Conservation (phyloP, 2,888 invertebrate genomes). For the Eupithecia subumbrata region DNA sequence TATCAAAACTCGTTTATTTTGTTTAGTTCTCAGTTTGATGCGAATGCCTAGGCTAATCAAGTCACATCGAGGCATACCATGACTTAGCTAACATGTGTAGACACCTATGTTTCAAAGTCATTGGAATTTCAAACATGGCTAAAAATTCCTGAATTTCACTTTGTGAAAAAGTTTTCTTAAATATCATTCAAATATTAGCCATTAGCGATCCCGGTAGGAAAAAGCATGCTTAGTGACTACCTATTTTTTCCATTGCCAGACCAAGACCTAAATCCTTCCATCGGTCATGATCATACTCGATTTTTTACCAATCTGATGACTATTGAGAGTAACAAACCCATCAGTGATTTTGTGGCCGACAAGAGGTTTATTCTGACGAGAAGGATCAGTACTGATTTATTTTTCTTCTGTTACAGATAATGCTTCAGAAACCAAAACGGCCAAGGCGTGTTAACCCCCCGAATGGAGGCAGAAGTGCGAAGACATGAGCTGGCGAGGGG, state of each 20-base stretch:
- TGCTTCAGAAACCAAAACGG: slow-evolving; percentile 56
- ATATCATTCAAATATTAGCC: not conserved
- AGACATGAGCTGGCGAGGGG: slow-evolving; percentile 58
- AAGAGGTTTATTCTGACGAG: too few species aligned
- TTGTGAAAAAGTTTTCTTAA: not conserved
- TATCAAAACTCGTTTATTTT: not conserved
- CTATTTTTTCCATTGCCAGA: not conserved
- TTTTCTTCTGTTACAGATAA: slow-evolving; percentile 62
- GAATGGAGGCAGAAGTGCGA: slow-evolving; percentile 74
- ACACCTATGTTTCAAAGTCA: not conserved
- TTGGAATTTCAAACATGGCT: too few species aligned
- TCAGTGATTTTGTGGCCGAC: not conserved
- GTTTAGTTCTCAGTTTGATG: not conserved
- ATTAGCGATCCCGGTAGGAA: not conserved
- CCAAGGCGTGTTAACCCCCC: slow-evolving; percentile 47
- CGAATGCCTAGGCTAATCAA: not conserved
- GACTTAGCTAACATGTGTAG: not conserved
- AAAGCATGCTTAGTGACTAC: too few species aligned
- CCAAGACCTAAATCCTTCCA: not conserved
- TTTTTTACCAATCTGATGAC: not conserved
- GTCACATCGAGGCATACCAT: not conserved
- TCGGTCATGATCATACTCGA: not conserved
- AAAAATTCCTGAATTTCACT: not conserved
- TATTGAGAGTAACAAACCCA: not conserved
- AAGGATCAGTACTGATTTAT: not conserved